Base-by-base conservation (phyloP, 2,797 vertebrate genomes). In the Apogon hyalosoma region DNA sequence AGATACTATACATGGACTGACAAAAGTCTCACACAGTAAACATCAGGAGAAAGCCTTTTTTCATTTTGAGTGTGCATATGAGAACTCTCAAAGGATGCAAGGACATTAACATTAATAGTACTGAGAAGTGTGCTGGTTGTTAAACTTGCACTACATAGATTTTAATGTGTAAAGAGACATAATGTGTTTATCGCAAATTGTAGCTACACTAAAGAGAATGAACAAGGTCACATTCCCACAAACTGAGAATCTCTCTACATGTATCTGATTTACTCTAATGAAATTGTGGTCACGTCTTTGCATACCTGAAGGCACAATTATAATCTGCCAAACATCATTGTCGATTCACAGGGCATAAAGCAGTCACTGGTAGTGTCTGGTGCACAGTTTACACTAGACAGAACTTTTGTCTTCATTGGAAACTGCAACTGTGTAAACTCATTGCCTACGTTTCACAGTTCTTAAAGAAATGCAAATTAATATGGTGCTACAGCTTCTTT, bases 91-190 rank as follows among this genome's bases (percentile, higher is more conserved):
- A 24, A 7, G 9, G 10, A 62, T 54, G 38, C 7, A 49, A 58
- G 41, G 13, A 67, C 50, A 63, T 67, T 50, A 39, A 46, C 2
- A 0, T 49, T 60, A 50, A 66, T 15, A 68, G 46, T 33, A 28
- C 10, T 46, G 59, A 55, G 45, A 58, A 39, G 16, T 31, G 13
- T 12, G 19, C 19, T 36, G 21, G 7, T 41, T 72, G 13, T 54
- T 43, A 45, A 58, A 62, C 18, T 41, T 64, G 8, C 7, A 16
- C 12, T 7, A 28, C n/a, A 10, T 3, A 3, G 2, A 24, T 24
- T 24, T 2, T 24, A 24, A 24, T 24, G 21, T 24, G 21, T 24
- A 24, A 24, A 24, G 21, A 24, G 21, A 24, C 21, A 24, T 2
- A 24, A 24, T 24, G 21, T 24, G 21, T 24, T 24, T 24, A 48